Percentiles rank a stretch among this genome's conserved stretches.
phyloP scores from a whole-genome alignment of 2,888 invertebrate genomes.

The Gibbula magus region DNA sequence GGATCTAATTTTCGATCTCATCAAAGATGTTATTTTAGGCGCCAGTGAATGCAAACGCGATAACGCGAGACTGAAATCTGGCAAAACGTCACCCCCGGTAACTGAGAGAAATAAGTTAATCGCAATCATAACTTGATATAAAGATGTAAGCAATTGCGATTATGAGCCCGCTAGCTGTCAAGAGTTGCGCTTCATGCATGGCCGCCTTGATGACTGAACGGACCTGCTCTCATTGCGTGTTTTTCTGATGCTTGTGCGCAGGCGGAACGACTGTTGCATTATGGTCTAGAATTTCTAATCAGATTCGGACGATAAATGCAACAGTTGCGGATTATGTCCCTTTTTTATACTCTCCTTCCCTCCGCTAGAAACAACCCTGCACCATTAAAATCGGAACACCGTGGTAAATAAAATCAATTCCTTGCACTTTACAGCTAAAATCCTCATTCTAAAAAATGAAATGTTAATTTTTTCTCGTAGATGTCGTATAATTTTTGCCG shows the following conservation, averaged over 20 bases:
- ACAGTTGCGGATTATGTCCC: constrained; percentile 13
- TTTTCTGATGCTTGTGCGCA: constrained; percentile 10
- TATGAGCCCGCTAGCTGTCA: background rate
- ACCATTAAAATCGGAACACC: constrained; percentile 4
- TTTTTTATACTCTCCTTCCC: background rate
- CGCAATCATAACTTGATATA: background rate
- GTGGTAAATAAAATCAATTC: constrained; percentile 20
- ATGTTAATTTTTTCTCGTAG: constrained; percentile 5
- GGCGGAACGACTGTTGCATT: constrained; percentile 21
- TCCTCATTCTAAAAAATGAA: constrained; percentile 18
- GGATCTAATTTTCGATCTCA: constrained; percentile 5
- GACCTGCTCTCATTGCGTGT: background rate
- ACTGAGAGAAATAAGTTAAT: constrained; percentile 13
- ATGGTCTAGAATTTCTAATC: constrained; percentile 23
- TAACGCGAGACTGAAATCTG: background rate
- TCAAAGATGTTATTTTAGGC: constrained; percentile 21
- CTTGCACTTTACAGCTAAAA: constrained; percentile 9
- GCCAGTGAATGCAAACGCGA: background rate
- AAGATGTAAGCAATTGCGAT: background rate
- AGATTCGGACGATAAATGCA: constrained; percentile 24
- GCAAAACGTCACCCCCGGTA: background rate
- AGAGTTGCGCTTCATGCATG: background rate
- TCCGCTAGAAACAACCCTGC: background rate
- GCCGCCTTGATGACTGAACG: background rate
- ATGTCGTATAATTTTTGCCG: constrained; percentile 16